These are phyloP conservation scores for Drosophila flavopinicola DNA, from an alignment of 2,888 invertebrate genomes.

Conservation along the genomic window DNA sequence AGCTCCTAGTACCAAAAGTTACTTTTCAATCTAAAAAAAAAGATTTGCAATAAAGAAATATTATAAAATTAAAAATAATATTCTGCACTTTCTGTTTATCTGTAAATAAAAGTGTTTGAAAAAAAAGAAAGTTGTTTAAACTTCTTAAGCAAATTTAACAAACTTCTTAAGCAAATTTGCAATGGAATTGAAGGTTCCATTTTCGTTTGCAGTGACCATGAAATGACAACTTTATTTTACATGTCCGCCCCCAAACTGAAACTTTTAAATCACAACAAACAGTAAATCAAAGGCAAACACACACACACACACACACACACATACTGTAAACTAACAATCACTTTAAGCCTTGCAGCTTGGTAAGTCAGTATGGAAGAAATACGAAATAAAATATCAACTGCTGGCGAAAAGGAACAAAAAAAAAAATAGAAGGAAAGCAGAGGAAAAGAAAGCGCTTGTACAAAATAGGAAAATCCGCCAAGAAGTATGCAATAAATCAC, in stretches of 20 bases:
- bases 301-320: not conserved
- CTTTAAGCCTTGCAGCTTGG: conserved; percentile 47
- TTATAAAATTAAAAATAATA: too few relatives aligned
- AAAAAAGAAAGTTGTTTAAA: too few relatives aligned
- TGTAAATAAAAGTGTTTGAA: too few relatives aligned
- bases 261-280: conserved; percentile 59
- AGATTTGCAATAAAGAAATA: too few relatives aligned
- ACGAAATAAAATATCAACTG: conserved; percentile 46
- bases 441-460: conserved; percentile 42
- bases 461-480: conserved; percentile 64
- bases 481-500: conserved; percentile 72
- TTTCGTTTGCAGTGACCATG: conserved; percentile 37
- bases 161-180: not conserved
- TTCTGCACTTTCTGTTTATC: too few relatives aligned
- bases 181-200: not conserved
- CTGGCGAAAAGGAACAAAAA: conserved; percentile 10
- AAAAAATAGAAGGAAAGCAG: conserved; percentile 4
- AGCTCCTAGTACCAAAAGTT: too few relatives aligned
- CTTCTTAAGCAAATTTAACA: not conserved
- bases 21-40: too few relatives aligned
- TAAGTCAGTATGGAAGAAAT: conserved; percentile 35
- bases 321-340: conserved; percentile 47
- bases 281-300: conserved; percentile 43
- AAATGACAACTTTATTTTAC: conserved; percentile 54
- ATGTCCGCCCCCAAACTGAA: conserved; percentile 9